phyloP scores from a whole-genome alignment of 92 coral and sea anemone genomes.

The Nematostella vectensis region DNA sequence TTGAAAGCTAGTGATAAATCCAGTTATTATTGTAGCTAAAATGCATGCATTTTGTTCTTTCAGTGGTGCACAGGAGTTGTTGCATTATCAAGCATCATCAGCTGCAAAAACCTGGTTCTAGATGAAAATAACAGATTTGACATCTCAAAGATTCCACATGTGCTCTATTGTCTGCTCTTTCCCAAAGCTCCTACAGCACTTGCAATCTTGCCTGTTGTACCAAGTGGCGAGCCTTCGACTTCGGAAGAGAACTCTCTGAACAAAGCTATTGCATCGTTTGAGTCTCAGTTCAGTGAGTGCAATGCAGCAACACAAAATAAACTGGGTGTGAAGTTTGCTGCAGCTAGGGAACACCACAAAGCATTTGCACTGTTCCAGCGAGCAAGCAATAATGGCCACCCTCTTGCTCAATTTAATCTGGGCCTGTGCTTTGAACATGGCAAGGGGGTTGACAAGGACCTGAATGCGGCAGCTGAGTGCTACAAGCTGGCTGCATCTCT shows the following conservation, averaged over 20 bases:
- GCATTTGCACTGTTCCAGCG: slow-evolving; percentile 69
- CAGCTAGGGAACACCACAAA: slow-evolving; percentile 56
- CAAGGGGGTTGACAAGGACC: slow-evolving; percentile 67
- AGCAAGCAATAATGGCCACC: slow-evolving; percentile 85
- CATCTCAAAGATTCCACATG: slow-evolving; percentile 45
- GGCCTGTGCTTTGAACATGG: slow-evolving; percentile 95
- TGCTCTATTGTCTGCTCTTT: slow-evolving; percentile 30
- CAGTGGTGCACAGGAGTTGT: slow-evolving; percentile 92
- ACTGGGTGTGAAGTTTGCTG: slow-evolving; percentile 80
- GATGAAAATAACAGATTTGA: slow-evolving; percentile 57
- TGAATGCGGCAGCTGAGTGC: slow-evolving; percentile 56
- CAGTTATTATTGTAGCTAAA: no score
- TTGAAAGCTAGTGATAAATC: no score
- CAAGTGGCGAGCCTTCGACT: slow-evolving; percentile 20
- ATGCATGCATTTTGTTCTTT: slow-evolving; percentile 1
- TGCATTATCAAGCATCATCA: slow-evolving; percentile 71
- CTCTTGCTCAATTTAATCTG: slow-evolving; percentile 86
- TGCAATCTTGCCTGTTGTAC: slow-evolving; percentile 45
- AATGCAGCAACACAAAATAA: slow-evolving; percentile 90
- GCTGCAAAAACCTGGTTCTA: slow-evolving; percentile 51
- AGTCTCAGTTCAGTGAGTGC: slow-evolving; percentile 61
- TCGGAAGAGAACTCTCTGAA: slow-evolving; percentile 42
- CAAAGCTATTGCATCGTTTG: slow-evolving; percentile 75
- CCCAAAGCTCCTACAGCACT: slow-evolving; percentile 38
- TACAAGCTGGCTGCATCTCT: slow-evolving; percentile 51